phyloP scores from a whole-genome alignment of 2,797 vertebrate species.

The Neosalanx taihuensis region DNA sequence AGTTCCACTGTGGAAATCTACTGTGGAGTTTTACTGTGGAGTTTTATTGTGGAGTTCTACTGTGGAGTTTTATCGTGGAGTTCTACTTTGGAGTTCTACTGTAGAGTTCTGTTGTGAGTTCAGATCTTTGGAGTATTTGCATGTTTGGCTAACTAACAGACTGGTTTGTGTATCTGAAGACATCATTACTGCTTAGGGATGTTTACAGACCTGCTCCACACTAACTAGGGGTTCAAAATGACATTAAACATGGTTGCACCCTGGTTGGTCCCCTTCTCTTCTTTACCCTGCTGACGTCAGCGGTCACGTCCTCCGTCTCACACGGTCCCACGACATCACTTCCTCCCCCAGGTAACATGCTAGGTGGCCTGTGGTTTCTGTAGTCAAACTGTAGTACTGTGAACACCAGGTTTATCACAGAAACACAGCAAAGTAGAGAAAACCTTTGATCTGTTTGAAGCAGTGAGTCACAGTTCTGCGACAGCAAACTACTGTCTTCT shows the following conservation, averaged over 20 bases:
- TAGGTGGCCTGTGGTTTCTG: background rate
- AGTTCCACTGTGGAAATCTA: constrained; percentile 42
- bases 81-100: constrained; percentile 44
- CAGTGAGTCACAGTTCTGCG: no score
- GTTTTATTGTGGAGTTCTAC: no score
- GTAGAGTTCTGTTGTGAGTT: constrained; percentile 52
- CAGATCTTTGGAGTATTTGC: constrained; percentile 72
- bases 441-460: no score
- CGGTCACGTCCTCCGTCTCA: constrained; percentile 44
- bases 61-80: no score
- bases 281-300: constrained; percentile 57
- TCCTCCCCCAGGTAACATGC: background rate
- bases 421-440: no score
- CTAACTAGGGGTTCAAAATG: constrained; percentile 72
- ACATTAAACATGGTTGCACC: constrained; percentile 81
- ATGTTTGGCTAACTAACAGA: constrained; percentile 74
- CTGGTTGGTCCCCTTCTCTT: constrained; percentile 74
- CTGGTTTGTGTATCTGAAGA: constrained; percentile 62
- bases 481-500: no score
- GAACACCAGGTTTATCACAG: no score
- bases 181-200: constrained; percentile 64
- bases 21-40: no score
- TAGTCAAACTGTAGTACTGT: background rate
- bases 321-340: constrained; percentile 32
- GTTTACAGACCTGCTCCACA: constrained; percentile 65